Base-by-base conservation (phyloP, 2,888 invertebrate genomes). In the Pyrrhia umbra region DNA sequence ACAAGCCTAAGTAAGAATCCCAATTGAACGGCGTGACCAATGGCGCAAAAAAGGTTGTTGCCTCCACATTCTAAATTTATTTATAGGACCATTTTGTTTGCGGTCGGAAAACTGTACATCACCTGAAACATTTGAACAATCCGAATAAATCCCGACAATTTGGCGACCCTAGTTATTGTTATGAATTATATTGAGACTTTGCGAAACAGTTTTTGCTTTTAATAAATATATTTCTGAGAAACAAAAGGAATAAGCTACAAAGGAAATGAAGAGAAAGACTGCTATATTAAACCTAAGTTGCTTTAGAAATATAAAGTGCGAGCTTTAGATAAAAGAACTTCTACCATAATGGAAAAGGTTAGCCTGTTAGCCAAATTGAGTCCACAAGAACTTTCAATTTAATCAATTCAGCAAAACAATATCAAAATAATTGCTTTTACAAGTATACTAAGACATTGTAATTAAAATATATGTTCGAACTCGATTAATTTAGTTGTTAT, bases 81-180 rank as follows among this genome's bases (percentile, higher is more conserved):
- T 40, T 57, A 52, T 27, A 39, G 55, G 42, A 39, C 34, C 47
- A 30, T 62, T 75, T 10, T 30, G 62, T 56, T 71, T 15, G 61
- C 8, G 55, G 39, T 39, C 25, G 37, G 23, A 47, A 57, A 51
- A 42, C 58, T 27, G 45, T 74, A 42, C 18, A 20, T 74, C 67
- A 68, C 59, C 58, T 69, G 50, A 68, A 67, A 42, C 40, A 75
- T 69, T 27, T 47, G 51, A 46, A 61, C 34, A 75, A 49, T 70
- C 43, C 42, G 16, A 39, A 50, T 57, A 62, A 54, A 76, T 49
- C 30, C 30, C 37, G 30, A 61, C 23, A 57, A 46, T 54, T 39
- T 52, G 42, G 71, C 21, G 27, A 42, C 42, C 37, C 13, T 50
- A 56, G 47, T 40, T 50, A 46, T 45, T 52, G 52, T 54, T 50